Conservation (phyloP, 2,113 vertebrate genomes). For the Callospermophilus lateralis region DNA sequence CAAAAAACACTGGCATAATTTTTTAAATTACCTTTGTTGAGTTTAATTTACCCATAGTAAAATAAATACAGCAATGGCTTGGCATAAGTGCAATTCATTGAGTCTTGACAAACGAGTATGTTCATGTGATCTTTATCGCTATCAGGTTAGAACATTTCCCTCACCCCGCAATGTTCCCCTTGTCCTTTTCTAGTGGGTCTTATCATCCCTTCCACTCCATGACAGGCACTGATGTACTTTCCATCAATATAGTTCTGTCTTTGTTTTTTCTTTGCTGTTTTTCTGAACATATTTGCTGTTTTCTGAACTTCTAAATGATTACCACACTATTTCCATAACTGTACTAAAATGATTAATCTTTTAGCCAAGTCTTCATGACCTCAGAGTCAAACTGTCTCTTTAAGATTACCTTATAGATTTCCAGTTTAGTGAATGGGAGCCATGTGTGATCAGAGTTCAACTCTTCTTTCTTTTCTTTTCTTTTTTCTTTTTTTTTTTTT, state of each 20-base stretch:
- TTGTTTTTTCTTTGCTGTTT: not conserved
- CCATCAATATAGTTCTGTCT: not conserved
- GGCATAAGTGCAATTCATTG: not conserved
- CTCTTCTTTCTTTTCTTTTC: not conserved
- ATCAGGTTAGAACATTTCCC: not conserved
- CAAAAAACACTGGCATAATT: not conserved
- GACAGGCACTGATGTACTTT: not conserved
- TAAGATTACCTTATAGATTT: conserved; percentile 9
- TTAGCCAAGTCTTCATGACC: not conserved
- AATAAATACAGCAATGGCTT: too few relatives aligned
- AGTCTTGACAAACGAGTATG: not conserved
- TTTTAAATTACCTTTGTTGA: conserved; percentile 22
- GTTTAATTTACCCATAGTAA: not conserved
- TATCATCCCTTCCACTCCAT: accelerated
- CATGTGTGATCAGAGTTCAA: not conserved
- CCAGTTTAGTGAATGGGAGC: not conserved
- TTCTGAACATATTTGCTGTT: not conserved
- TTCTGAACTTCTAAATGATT: conserved; percentile 36
- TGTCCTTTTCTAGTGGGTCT: not conserved
- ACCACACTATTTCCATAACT: not conserved
- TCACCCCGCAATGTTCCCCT: not conserved
- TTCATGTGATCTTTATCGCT: not conserved
- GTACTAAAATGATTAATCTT: not conserved
- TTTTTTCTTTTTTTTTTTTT: too few relatives aligned
- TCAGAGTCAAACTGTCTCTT: not conserved